Base-by-base conservation (phyloP, 2,113 vertebrate species). In the Pelodiscus sinensis region DNA sequence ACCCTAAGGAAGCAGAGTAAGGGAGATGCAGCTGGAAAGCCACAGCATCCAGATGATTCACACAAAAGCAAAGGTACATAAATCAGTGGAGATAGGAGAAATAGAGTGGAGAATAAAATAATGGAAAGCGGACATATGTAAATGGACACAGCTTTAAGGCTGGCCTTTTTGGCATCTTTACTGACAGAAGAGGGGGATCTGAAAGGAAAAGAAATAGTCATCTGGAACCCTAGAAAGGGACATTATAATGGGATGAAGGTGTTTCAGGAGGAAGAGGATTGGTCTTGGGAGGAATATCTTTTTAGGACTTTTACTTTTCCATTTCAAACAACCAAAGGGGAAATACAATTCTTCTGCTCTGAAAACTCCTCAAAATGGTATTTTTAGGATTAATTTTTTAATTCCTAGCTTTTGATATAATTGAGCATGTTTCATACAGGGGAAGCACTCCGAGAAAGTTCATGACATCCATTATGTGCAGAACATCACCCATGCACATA, bases 371-470 rank as follows among this genome's bases (percentile, higher is more conserved):
- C 90, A 86, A 91, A 95, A 82, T 90, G 0, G 29, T 90, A 81
- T 91, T 91, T 44, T 93, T 92, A 92, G 81, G 38, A 96, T 93
- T 95, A 91, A 89, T 90, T 82, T 96, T 94, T 93, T 92, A 79
- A 91, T 94, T 95, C 24, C 1, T 14, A 65, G 51, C 1, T 94
- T 95, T 94, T 93, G 35, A 89, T 3, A 21, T 60, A 95, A 52
- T 65, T 83, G 19, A 90, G 9, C 44, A 7, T 21, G 15, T 92
- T 96, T 95, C 78, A 25, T 35, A 93, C 84, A 44, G 54, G 14
- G 14, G 13, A 85, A 91, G 3, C 4, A 25, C 51, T 87, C 14
- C 24, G 92, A 68, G 85, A 78, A 90, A 81, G 79, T 94, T 87
- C 82, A 81, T 88, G 89, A 85, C 77, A 87, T 88, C 24, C 29